Percentiles rank a stretch among this genome's conserved stretches.
phyloP scores from a whole-genome alignment of 2,113 vertebrate species.

The Xiphophorus maculatus region DNA sequence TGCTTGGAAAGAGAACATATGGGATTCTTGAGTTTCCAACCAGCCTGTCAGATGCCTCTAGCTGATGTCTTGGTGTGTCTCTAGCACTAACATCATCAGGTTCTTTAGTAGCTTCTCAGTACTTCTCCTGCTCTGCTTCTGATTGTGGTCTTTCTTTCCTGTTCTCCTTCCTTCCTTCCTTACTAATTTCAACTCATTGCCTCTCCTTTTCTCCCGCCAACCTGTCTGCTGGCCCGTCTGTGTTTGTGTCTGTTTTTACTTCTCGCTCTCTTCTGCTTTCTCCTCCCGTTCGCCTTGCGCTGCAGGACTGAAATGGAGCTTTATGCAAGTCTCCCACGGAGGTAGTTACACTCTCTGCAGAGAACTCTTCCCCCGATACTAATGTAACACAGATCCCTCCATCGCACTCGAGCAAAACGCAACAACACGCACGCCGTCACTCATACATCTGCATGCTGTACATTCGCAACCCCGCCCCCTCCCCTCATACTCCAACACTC shows the following conservation, averaged over 20 bases:
- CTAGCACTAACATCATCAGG: conserved; percentile 49
- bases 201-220: conserved; percentile 44
- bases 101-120: conserved; percentile 39
- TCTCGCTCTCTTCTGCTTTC: conserved; percentile 24
- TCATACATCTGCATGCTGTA: conserved; percentile 43
- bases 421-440: conserved; percentile 61
- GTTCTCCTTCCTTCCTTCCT: conserved; percentile 32
- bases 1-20: too few relatives aligned
- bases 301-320: conserved; percentile 87
- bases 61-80: not conserved
- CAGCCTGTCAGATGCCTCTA: not conserved
- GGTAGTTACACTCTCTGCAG: conserved; percentile 80
- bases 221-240: conserved; percentile 50
- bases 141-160: conserved; percentile 45
- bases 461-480: conserved; percentile 8
- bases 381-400: conserved; percentile 65
- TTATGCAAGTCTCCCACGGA: conserved; percentile 87
- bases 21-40: not conserved
- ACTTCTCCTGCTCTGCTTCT: conserved; percentile 59
- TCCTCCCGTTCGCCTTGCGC: conserved; percentile 65
- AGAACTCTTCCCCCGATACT: conserved; percentile 63
- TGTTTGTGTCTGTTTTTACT: conserved; percentile 52
- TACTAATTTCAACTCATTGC: conserved; percentile 54
- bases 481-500: rapidly evolving
- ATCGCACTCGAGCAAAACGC: conserved; percentile 41